Percentiles rank a stretch among this genome's conserved stretches.
Conservation (phyloP, 2,888 invertebrate genomes). For the Drosophila prostipennis region DNA sequence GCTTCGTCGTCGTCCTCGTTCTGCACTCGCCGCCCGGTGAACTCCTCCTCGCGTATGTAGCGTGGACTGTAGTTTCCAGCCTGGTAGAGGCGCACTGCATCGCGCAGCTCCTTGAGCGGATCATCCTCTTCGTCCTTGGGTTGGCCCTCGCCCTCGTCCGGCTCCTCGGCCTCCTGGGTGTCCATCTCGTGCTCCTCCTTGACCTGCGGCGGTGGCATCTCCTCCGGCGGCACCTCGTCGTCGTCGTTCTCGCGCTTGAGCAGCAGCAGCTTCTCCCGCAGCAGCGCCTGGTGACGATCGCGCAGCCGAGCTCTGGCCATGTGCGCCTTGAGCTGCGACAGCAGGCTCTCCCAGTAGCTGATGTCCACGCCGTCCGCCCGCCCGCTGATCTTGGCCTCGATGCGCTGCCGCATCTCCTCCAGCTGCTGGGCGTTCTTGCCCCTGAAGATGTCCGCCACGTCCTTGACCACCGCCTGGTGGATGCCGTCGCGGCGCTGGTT, state of each 20-base stretch:
- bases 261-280: constrained; percentile 93
- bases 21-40: constrained; percentile 49
- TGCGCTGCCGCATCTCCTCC: constrained; percentile 91
- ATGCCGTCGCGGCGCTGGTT: constrained; percentile 87
- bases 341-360: constrained; percentile 98
- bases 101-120: constrained; percentile 53
- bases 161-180: neutral
- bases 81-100: constrained; percentile 86
- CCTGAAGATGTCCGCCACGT: constrained; percentile 95
- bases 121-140: constrained; percentile 14
- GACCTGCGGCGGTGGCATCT: neutral
- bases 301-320: constrained; percentile 96
- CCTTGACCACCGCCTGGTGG: constrained; percentile 95
- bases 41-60: constrained; percentile 85
- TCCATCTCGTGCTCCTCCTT: constrained; percentile 79
- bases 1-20: constrained; percentile 52
- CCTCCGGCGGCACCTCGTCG: constrained; percentile 82
- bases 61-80: constrained; percentile 94
- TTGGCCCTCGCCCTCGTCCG: neutral
- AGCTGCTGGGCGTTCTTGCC: constrained; percentile 96
- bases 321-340: constrained; percentile 97
- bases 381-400: constrained; percentile 93
- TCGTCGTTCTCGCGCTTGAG: constrained; percentile 93
- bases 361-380: constrained; percentile 96
- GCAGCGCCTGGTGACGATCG: constrained; percentile 95